phyloP scores from a whole-genome alignment of 2,113 vertebrate species.

The Columba janthina region DNA sequence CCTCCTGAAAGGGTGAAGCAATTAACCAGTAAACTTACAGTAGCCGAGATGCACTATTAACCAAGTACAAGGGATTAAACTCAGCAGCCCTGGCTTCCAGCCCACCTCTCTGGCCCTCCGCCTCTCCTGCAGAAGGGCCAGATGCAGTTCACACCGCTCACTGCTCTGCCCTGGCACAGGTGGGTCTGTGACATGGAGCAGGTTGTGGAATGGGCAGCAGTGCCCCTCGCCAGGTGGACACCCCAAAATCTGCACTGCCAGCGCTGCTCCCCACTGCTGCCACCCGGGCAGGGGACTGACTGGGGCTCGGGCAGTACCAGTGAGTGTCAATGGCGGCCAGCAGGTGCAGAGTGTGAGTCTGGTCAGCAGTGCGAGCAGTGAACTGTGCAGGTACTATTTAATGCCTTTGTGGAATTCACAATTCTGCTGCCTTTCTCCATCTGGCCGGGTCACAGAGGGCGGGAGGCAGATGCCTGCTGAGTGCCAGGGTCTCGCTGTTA shows the following conservation, averaged over 20 bases:
- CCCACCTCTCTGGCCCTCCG: neutral
- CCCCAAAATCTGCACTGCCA: neutral
- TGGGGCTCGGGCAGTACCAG: neutral
- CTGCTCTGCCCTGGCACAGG: neutral
- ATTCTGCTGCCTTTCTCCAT: neutral
- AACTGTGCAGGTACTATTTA: neutral
- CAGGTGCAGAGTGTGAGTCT: fast-evolving
- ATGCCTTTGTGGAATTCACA: neutral
- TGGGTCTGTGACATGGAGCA: neutral
- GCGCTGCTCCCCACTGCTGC: neutral
- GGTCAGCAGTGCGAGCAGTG: neutral
- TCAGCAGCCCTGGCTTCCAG: conserved; percentile 17
- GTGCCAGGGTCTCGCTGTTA: neutral
- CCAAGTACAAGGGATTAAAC: conserved; percentile 27
- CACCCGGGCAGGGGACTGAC: neutral
- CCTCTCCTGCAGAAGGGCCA: neutral
- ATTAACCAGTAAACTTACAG: neutral
- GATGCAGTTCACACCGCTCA: neutral
- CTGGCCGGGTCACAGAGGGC: neutral
- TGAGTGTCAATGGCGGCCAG: neutral
- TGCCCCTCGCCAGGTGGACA: neutral
- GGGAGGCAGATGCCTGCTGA: neutral
- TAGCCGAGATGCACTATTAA: neutral
- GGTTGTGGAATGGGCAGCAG: neutral
- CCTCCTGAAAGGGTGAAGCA: conserved; percentile 18